Evolutionary conservation across 1,140 invertebrate species (phyloP).

Genomic region (Chrysopa pallens): DNA sequence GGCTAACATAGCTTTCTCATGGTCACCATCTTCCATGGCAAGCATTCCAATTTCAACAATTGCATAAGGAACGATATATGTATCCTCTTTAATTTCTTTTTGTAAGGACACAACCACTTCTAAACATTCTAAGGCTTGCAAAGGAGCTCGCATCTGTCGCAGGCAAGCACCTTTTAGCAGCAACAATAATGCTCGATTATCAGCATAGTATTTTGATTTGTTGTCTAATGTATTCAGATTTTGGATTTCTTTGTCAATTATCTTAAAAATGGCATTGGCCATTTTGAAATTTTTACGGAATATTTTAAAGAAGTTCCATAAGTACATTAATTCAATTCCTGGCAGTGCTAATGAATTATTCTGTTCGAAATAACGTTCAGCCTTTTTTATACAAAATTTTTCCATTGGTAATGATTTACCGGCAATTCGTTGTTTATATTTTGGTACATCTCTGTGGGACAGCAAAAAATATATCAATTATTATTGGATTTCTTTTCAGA

Average conservation of each 20-base stretch:
- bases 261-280: constrained; percentile 48
- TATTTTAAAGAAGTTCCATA: constrained; percentile 87
- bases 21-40: constrained; percentile 44
- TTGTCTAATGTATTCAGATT: constrained; percentile 13
- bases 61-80: constrained; percentile 73
- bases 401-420: constrained; percentile 94
- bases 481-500: too few species aligned
- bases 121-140: constrained; percentile 62
- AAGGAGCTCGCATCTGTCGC: constrained; percentile 46
- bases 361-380: constrained; percentile 58
- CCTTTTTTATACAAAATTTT: constrained; percentile 81
- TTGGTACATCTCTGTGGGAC: constrained; percentile 53
- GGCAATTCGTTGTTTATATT: constrained; percentile 74
- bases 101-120: constrained; percentile 47
- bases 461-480: too few species aligned
- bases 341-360: constrained; percentile 59
- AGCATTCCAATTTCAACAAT: constrained; percentile 71
- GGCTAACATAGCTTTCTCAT: constrained; percentile 44
- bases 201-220: constrained; percentile 40
- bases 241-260: constrained; percentile 45
- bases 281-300: constrained; percentile 50
- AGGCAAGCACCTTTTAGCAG: constrained; percentile 73
- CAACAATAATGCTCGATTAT: constrained; percentile 61
- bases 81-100: constrained; percentile 65
- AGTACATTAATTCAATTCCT: constrained; percentile 72